Conservation (phyloP, 2,888 invertebrate genomes). For the Unio delphinus region DNA sequence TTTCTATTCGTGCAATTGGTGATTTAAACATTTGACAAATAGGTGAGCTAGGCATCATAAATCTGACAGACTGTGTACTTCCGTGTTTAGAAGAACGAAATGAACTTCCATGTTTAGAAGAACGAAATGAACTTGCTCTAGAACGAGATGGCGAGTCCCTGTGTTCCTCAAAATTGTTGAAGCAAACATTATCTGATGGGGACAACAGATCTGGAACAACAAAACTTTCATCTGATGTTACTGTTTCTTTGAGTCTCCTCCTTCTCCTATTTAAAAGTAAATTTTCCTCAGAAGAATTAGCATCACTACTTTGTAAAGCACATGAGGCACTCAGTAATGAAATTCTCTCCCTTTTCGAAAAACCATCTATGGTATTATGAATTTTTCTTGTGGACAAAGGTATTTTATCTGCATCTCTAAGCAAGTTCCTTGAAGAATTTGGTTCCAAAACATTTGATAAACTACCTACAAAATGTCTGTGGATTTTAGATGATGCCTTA, state of each 20-base stretch:
- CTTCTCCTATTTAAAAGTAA: slow-evolving; percentile 10
- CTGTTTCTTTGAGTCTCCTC: slow-evolving; percentile 19
- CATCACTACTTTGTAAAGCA: slow-evolving; percentile 36
- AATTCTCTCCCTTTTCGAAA: slow-evolving; percentile 37
- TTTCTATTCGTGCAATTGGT: slow-evolving; percentile 64
- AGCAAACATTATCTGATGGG: neutral
- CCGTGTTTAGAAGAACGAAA: slow-evolving; percentile 29
- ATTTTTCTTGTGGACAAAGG: no score
- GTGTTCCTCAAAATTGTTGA: slow-evolving; percentile 12
- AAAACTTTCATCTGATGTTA: slow-evolving; percentile 31
- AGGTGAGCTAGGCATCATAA: slow-evolving; percentile 57
- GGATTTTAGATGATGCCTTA: no score
- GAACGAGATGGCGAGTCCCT: slow-evolving; percentile 23
- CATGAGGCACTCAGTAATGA: slow-evolving; percentile 34
- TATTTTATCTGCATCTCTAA: no score
- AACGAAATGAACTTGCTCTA: slow-evolving; percentile 23
- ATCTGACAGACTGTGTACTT: slow-evolving; percentile 38
- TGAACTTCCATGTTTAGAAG: slow-evolving; percentile 22
- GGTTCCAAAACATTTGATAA: no score
- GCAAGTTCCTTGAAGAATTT: no score
- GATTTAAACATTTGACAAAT: slow-evolving; percentile 59
- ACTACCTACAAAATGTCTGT: no score
- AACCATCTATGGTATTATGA: slow-evolving; percentile 18
- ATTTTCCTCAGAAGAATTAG: slow-evolving; percentile 38
- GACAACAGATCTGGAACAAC: slow-evolving; percentile 33